A percentile compares a stretch with the other conserved stretches of the same genome.
phyloP scores from a whole-genome alignment of 2,113 vertebrate species.

The Tylochromis polylepis region DNA sequence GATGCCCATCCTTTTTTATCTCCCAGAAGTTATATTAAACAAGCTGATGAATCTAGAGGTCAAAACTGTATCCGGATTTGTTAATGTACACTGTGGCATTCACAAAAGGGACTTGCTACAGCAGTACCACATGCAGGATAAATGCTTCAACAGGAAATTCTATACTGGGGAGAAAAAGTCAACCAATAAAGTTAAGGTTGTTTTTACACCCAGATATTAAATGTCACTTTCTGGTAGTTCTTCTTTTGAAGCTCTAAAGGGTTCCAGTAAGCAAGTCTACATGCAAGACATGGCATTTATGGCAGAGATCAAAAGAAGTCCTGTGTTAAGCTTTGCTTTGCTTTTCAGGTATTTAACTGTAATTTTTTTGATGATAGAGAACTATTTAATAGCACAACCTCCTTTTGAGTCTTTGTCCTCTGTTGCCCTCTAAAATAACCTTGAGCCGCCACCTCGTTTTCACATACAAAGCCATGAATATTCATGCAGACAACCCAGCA shows the following conservation, averaged over 20 bases:
- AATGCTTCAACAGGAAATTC: not conserved
- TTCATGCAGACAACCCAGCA: constrained; percentile 43
- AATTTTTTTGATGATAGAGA: constrained; percentile 3
- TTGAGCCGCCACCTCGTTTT: constrained; percentile 14
- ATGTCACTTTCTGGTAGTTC: not conserved
- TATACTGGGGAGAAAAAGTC: not conserved
- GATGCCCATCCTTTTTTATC: not conserved
- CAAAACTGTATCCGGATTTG: not conserved
- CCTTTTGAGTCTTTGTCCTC: constrained; percentile 9
- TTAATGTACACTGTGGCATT: not conserved
- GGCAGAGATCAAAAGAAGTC: not conserved
- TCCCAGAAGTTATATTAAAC: not conserved
- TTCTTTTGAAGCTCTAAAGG: not conserved
- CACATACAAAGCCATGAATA: constrained; percentile 46
- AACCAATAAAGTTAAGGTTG: not conserved
- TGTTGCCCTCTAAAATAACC: constrained; percentile 43
- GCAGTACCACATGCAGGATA: not conserved
- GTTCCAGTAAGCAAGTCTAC: not conserved
- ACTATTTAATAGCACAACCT: not conserved
- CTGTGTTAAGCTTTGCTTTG: not conserved
- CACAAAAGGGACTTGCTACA: not conserved
- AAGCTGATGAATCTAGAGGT: not conserved
- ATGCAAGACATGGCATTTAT: not conserved
- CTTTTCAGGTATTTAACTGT: not conserved
- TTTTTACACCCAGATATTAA: not conserved